Base-by-base conservation (phyloP, 2,113 vertebrate species). In the Panthera uncia region DNA sequence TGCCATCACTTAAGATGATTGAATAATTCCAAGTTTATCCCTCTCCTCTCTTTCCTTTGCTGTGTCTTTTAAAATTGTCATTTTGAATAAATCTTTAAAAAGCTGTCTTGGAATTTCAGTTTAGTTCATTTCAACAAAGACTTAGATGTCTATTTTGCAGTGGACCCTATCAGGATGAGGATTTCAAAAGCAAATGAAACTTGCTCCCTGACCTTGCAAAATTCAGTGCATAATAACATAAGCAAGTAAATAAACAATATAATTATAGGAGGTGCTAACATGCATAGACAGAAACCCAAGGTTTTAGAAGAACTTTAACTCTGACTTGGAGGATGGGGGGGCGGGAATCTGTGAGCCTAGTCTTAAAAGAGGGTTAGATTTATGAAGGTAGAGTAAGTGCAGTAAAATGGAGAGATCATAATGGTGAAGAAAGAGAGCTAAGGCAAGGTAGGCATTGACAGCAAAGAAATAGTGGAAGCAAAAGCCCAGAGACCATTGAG, bases 21-120 rank as follows among this genome's bases (percentile, higher is more conserved):
- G 65, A 69, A 48, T 69, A 71, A 50, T 65, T 88, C 87, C 87
- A 89, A 80, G 50, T 80, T 36, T 73, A 80, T 52, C 3, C 29
- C 16, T 92, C 45, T 79, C 27, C 4, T 7, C 31, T 57, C 19
- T 91, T 4, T 88, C 45, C 65, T 74, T 74, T 85, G 29, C 69
- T 88, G 23, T 55, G 18, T 55, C 63, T 90, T 89, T 92, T 81
- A 52, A 74, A 89, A 57, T 38, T 69, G 41, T 90, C n/a, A 31
- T 68, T 89, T 92, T 68, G 38, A 68, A 65, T 73, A 63, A 57
- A 92, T 57, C 69, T 83, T 93, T 50, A 55, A 84, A 93, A n/a
- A 50, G 16, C 18, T 63, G 5, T 57, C 93, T 88, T 80, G 29
- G 38, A 89, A 81, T 83, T 93, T 93, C 9, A 90, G 19, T 68